A percentile compares a stretch with the other conserved stretches of the same genome.
Conservation (phyloP, 92 coral and sea anemone species). For the Montipora capitata region DNA sequence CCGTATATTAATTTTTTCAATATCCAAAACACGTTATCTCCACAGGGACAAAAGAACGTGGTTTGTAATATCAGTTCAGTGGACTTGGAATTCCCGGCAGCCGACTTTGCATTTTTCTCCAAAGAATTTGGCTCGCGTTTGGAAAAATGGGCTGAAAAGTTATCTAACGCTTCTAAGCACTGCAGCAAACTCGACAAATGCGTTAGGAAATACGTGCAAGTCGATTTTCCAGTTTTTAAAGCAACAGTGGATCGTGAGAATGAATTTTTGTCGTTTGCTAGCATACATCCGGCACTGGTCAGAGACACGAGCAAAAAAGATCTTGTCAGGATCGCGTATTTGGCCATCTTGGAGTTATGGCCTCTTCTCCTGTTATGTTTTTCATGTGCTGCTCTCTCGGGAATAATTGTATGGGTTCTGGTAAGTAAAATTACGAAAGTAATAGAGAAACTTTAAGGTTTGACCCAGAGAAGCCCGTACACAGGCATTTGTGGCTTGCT, state of each 20-base stretch:
- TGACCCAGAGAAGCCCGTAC: no score
- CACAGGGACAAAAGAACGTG: background rate
- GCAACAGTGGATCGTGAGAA: background rate
- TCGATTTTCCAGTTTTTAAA: conserved; percentile 23
- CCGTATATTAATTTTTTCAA: no score
- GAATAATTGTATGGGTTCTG: conserved; percentile 75
- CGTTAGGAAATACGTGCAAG: background rate
- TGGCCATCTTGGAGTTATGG: conserved; percentile 46
- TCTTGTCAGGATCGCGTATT: conserved; percentile 30
- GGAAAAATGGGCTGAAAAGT: background rate
- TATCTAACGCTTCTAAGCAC: conserved; percentile 1
- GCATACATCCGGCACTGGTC: conserved; percentile 21
- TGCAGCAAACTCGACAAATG: background rate
- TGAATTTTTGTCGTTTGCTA: conserved; percentile 12
- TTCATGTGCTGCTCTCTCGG: conserved; percentile 68
- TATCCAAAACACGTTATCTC: background rate
- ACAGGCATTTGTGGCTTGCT: no score
- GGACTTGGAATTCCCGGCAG: background rate
- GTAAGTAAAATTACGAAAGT: conserved; percentile 42
- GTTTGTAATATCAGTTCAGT: background rate
- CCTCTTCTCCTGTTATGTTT: conserved; percentile 52
- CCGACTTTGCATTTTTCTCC: background rate
- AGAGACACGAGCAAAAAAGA: background rate
- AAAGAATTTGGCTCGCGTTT: background rate
- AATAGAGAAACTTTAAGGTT: no score